A percentile compares a stretch with the other conserved stretches of the same genome.
Conservation (phyloP, 2,113 vertebrate species). For the Felis catus region F.catus_Fca126_mat1.0 CM031415.1:20113501-20114000, state of each 20-base stretch:
- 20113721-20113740: neutral
- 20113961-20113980: no score
- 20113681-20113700: no score
- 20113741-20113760: neutral
- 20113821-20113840: neutral
- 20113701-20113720: neutral
- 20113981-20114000: no score
- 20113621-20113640: no score
- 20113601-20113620: no score
- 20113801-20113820: neutral
- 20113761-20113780: neutral
- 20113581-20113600: no score
- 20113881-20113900: neutral
- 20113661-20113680: no score
- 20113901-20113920: neutral
- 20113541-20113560: no score
- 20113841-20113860: neutral
- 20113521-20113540: no score
- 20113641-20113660: no score
- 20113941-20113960: neutral
- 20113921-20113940: neutral
- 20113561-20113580: no score
- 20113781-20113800: neutral
- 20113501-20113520: neutral
- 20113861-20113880: neutral